phyloP scores from a whole-genome alignment of 2,113 vertebrate species.

The Dolichotis patagonum region DNA sequence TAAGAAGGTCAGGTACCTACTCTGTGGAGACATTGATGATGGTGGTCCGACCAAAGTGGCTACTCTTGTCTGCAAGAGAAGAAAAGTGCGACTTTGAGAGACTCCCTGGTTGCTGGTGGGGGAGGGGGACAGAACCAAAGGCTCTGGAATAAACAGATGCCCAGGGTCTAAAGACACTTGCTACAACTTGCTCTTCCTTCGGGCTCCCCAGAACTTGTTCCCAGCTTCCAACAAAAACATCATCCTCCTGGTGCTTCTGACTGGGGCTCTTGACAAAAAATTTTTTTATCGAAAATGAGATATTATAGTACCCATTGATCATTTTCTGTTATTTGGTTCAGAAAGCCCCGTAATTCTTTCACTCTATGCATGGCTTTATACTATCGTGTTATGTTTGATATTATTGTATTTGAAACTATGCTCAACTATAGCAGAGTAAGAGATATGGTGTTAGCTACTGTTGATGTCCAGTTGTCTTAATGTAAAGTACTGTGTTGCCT shows the following conservation, averaged over 20 bases:
- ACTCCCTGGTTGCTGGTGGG: not conserved
- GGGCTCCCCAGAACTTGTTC: not conserved
- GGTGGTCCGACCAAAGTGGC: slow-evolving; percentile 96
- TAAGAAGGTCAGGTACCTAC: slow-evolving; percentile 86
- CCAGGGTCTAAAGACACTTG: not conserved
- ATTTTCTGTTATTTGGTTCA: too few relatives aligned
- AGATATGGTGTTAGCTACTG: too few relatives aligned
- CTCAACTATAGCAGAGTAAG: too few relatives aligned
- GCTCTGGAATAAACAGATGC: not conserved
- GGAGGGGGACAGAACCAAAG: not conserved
- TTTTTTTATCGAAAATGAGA: too few relatives aligned
- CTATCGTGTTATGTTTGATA: too few relatives aligned
- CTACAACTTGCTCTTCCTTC: not conserved
- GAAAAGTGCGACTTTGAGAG: slow-evolving; percentile 8
- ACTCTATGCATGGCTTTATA: too few relatives aligned
- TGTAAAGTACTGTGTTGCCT: too few relatives aligned
- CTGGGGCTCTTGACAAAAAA: not conserved
- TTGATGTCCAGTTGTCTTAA: too few relatives aligned
- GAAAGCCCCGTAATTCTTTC: too few relatives aligned
- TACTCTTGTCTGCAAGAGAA: slow-evolving; percentile 90
- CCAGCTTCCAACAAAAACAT: not conserved
- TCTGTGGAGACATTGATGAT: slow-evolving; percentile 94
- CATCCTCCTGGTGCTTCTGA: not conserved
- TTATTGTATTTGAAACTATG: too few relatives aligned
- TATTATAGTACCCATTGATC: too few relatives aligned